Base-by-base conservation (phyloP, 1,140 invertebrate genomes). In the Trichonephila clavata region DNA sequence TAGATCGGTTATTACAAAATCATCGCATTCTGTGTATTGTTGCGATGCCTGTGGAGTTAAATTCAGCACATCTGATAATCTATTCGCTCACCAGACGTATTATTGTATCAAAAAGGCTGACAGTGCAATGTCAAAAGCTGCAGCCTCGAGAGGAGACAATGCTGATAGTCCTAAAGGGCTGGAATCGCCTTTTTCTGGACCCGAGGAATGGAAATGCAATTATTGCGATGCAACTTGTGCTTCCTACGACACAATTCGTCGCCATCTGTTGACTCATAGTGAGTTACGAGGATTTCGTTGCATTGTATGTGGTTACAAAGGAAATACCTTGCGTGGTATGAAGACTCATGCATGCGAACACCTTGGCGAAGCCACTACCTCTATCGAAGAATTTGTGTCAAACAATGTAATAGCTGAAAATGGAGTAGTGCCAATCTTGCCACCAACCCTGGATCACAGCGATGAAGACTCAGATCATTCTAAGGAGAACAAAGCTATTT, bases 311-410 rank as follows among this genome's bases (percentile, higher is more conserved):
- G 97, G 98, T 94, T 99, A 99, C 96, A 98, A 99, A 95, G 99
- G 99, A 21, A 99, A 99, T 95, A 99, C 99, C 0, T 96, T 99
- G 21, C 96, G 99, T 14, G 57, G 99, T 8, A 99, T 99, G 98
- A 97, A 98, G 77, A 99, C 99, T 20, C 99, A 99, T 95, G 99
- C 99, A 86, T 97, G 99, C 95, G 98, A 99, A 97, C 99, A 99
- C 95, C 98, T 98, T 95, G 98, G 98, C 91, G 97, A 98, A 94
- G 97, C 97, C n/a, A 97, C 96, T 94, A 96, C 96, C 68, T 97
- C 98, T 97, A 98, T 99, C 95, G 98, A 98, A 95, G 98, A 97
- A 95, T 98, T 98, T 95, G 98, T 99, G 95, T 97, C 97, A 0
- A 98, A 98, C 95, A 63, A 90, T 18, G 97, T 98, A 27, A 92